Base-by-base conservation (phyloP, 2,888 invertebrate genomes). In the Coleophora flavipennella region DNA sequence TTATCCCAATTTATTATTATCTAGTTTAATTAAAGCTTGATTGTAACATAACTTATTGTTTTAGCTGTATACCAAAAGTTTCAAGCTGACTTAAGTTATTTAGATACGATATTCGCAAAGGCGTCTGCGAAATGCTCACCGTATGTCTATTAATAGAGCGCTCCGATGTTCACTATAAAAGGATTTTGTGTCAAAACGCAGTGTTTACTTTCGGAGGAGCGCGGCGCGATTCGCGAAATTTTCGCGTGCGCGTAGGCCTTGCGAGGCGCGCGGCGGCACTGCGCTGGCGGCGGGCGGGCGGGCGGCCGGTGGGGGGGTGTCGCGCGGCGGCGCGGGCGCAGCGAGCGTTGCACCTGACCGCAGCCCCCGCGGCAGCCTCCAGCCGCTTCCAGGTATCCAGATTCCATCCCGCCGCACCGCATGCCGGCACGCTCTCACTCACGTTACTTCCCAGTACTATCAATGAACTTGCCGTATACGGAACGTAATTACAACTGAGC, bases 241-340 rank as follows among this genome's bases (percentile, higher is more conserved):
- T 74, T 74, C 65, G 74, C 76, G 64, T 67, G 75, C 83, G 81
- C 78, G 79, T 78, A 67, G 70, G 72, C 62, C 56, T 60, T 66
- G 43, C 74, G 70, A 67, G 67, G 78, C 73, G 71, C 83, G 80
- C 74, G 67, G 64, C 63, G 68, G 68, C 68, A 78, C 79, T 80
- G 75, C 54, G 54, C 53, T 42, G 41, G 39, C 42, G 38, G 35
- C 35, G 47, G n/a, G n/a, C n/a, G n/a, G n/a, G 43, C 48, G 8
- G 34, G 54, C 45, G 46, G 50, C 44, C 45, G 38, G 50, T 51
- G 48, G 45, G 44, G 45, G 44, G 29, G 10, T 27, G 8, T 10
- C 28, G 33, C 46, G 43, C 48, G 34, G 53, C 45, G 45, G 50
- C 44, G 47, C 38, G 51, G 48, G 45, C 43, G 45, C 45, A 54